These are phyloP conservation scores for Paralichthys olivaceus DNA, from an alignment of 2,113 vertebrate species.

Conservation along the genomic window DNA sequence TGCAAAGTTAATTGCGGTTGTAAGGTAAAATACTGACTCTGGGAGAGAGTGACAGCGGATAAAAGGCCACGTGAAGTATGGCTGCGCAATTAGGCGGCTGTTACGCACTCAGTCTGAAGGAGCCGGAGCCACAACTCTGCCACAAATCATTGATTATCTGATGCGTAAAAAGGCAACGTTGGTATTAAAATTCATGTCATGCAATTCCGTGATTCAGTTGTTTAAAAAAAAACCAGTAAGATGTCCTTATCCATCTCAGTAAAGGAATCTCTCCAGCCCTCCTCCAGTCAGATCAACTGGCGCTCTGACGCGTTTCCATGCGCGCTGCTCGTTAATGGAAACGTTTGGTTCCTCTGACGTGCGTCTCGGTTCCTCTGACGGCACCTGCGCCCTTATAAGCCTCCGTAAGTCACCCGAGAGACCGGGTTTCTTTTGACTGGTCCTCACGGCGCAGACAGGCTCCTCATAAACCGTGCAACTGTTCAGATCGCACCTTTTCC, in stretches of 20 bases:
- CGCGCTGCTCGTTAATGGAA: conserved; percentile 75
- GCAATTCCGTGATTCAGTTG: background rate
- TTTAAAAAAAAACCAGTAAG: background rate
- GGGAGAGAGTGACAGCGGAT: conserved; percentile 11
- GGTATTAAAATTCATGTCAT: conserved; percentile 3
- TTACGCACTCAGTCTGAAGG: conserved; percentile 30
- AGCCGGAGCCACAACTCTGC: background rate
- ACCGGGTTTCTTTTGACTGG: conserved; percentile 32
- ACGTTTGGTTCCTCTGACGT: conserved; percentile 75
- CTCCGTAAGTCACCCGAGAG: conserved; percentile 53
- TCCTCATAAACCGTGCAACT: conserved; percentile 16
- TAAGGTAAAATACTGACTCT: conserved; percentile 28
- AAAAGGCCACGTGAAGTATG: conserved; percentile 42
- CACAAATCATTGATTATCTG: conserved; percentile 8
- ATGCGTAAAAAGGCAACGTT: background rate
- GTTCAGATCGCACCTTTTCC: background rate
- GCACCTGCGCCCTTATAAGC: conserved; percentile 87
- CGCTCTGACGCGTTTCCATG: conserved; percentile 62
- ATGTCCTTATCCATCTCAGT: background rate
- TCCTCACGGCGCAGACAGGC: conserved; percentile 11
- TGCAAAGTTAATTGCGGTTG: conserved; percentile 38
- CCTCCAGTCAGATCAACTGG: conserved; percentile 12
- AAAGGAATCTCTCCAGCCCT: conserved; percentile 42
- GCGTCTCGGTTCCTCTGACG: conserved; percentile 83
- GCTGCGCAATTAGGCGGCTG: conserved; percentile 21